These are phyloP conservation scores for Reinhardtius hippoglossoides DNA, from an alignment of 2,113 vertebrate species.

Conservation along the genomic window DNA sequence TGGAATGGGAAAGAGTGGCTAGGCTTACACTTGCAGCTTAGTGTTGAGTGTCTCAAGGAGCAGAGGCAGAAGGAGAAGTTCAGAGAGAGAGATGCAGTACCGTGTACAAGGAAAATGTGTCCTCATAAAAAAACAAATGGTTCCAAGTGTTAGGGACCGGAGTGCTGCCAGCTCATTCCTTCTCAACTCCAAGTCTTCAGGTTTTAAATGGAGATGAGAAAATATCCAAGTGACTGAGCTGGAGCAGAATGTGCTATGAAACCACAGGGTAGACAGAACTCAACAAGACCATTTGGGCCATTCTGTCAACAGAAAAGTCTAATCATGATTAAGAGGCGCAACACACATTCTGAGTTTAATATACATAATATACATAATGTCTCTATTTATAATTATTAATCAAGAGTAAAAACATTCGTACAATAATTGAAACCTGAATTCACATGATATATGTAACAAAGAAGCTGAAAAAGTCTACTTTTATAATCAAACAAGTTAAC, in stretches of 20 bases:
- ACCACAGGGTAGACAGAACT: conserved; percentile 14
- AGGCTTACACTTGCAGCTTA: conserved; percentile 65
- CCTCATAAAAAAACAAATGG: neutral
- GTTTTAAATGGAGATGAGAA: conserved; percentile 62
- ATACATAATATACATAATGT: no score
- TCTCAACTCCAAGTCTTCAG: conserved; percentile 62
- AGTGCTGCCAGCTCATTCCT: conserved; percentile 70
- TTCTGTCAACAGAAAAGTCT: conserved; percentile 79
- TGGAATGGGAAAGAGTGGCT: conserved; percentile 78
- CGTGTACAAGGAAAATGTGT: conserved; percentile 21
- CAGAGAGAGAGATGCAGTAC: conserved; percentile 27
- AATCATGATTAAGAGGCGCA: no score
- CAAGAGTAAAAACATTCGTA: no score
- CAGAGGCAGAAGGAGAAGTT: conserved; percentile 43
- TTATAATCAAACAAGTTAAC: no score
- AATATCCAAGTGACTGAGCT: conserved; percentile 65
- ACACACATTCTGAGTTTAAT: no score
- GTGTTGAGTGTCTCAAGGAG: conserved; percentile 64
- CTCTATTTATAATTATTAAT: no score
- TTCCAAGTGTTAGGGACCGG: conserved; percentile 70
- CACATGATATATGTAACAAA: no score
- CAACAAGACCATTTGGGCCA: conserved; percentile 39
- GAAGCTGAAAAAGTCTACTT: no score
- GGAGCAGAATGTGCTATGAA: conserved; percentile 64
- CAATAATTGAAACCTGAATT: no score